phyloP scores from a whole-genome alignment of 2,113 vertebrate species.

The Okapia johnstoni region DNA sequence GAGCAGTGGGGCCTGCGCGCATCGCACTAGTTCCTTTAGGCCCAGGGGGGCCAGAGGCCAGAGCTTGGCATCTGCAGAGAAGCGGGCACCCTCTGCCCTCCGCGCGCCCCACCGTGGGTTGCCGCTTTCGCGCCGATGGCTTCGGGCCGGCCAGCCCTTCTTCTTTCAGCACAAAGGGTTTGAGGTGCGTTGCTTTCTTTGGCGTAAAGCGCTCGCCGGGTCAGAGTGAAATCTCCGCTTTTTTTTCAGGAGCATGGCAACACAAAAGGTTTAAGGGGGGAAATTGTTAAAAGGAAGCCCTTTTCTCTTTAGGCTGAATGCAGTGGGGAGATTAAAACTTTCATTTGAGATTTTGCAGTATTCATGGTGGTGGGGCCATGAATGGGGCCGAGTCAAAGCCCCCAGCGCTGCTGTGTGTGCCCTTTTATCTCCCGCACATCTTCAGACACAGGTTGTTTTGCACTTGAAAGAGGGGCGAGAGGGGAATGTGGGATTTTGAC shows the following conservation, averaged over 20 bases:
- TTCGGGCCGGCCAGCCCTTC: conserved; percentile 76
- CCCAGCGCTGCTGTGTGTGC: conserved; percentile 79
- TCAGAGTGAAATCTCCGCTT: conserved; percentile 87
- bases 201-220: conserved; percentile 82
- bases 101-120: neutral
- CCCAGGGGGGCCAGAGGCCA: neutral
- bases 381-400: conserved; percentile 83
- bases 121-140: conserved; percentile 74
- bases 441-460: conserved; percentile 88
- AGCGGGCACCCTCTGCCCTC: neutral
- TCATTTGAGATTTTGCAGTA: conserved; percentile 89
- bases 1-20: neutral
- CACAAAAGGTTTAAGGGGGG: conserved; percentile 89
- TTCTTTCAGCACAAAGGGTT: conserved; percentile 80
- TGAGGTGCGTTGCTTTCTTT: conserved; percentile 82
- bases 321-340: conserved; percentile 90
- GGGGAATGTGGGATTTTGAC: conserved; percentile 86
- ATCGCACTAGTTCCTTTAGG: neutral
- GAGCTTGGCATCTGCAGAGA: neutral
- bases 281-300: conserved; percentile 90
- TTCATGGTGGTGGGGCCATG: conserved; percentile 84
- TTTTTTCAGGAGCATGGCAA: conserved; percentile 81
- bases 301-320: conserved; percentile 87
- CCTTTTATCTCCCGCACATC: conserved; percentile 87
- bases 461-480: conserved; percentile 87